Percentiles rank a stretch among this genome's conserved stretches.
These are phyloP conservation scores for Carcharodon carcharias DNA, from an alignment of 2,797 vertebrate genomes.

Conservation along the genomic window DNA sequence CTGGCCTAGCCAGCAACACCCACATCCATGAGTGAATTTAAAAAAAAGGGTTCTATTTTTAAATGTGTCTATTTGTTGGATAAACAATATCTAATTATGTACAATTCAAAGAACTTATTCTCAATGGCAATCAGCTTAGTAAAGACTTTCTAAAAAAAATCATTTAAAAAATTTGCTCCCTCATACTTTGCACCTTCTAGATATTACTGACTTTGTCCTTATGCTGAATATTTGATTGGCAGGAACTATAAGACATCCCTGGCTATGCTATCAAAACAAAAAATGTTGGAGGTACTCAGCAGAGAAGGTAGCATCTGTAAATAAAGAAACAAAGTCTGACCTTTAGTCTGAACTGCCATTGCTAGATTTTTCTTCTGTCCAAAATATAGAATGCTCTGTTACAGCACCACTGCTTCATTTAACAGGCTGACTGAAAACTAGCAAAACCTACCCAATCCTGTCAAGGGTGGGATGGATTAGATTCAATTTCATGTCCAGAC, in stretches of 20 bases:
- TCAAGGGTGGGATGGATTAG: not conserved
- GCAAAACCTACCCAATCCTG: not conserved
- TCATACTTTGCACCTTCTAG: too few relatives aligned
- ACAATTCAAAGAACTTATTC: not conserved
- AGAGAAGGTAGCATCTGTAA: not conserved
- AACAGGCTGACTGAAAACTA: not conserved
- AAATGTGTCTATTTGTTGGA: not conserved
- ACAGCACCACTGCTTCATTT: not conserved
- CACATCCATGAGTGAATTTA: too few relatives aligned
- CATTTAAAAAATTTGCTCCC: not conserved
- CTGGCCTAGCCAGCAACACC: too few relatives aligned
- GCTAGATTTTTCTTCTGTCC: not conserved
- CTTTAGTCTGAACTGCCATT: not conserved
- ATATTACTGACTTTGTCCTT: not conserved
- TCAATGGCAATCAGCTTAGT: not conserved
- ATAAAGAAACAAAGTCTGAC: not conserved
- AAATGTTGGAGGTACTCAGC: not conserved
- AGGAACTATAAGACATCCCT: not conserved
- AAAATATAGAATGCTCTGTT: not conserved
- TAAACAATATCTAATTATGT: too few relatives aligned
- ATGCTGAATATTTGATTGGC: not conserved
- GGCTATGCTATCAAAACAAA: too few relatives aligned
- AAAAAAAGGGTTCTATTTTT: not conserved
- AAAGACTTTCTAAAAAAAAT: not conserved
- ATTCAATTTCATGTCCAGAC: not conserved